Conservation (phyloP, 2,888 invertebrate species). For the Chloroclysta siterata region DNA sequence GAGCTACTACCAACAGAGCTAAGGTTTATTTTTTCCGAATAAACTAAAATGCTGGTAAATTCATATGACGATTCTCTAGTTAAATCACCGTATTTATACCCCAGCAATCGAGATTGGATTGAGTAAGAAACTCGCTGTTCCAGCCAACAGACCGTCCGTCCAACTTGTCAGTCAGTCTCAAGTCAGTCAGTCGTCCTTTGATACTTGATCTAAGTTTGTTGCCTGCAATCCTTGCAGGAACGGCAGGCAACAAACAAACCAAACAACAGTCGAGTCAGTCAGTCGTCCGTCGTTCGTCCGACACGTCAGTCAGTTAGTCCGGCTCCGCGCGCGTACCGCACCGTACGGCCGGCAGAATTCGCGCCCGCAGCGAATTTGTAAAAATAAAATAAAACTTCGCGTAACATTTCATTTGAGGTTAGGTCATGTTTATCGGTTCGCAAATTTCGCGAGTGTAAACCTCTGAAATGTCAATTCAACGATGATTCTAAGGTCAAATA, state of each 20-base stretch:
- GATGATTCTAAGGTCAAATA: slow-evolving; percentile 72
- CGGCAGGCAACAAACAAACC: not conserved
- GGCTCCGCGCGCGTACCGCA: slow-evolving; percentile 66
- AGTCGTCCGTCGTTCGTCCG: slow-evolving; percentile 2
- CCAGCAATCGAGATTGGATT: too few species aligned
- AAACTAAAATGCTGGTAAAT: too few species aligned
- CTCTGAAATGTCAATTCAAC: slow-evolving; percentile 59
- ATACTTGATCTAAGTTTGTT: too few species aligned
- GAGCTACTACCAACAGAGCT: too few species aligned
- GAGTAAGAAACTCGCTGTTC: too few species aligned
- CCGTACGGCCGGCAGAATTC: slow-evolving; percentile 62
- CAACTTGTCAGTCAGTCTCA: too few species aligned
- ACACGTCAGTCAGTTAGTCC: slow-evolving; percentile 49
- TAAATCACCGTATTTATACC: too few species aligned
- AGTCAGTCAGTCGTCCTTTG: too few species aligned
- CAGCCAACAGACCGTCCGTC: too few species aligned
- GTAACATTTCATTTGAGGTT: slow-evolving; percentile 34
- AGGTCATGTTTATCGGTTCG: slow-evolving; percentile 35
- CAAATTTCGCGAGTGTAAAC: slow-evolving; percentile 31
- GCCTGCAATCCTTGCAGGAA: too few species aligned
- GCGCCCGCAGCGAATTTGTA: slow-evolving; percentile 42
- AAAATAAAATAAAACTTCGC: slow-evolving; percentile 17
- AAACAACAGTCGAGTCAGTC: not conserved
- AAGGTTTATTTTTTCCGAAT: too few species aligned
- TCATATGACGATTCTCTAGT: too few species aligned